Percentiles rank a stretch among this genome's conserved stretches.
Evolutionary conservation across 2,797 vertebrate genomes (phyloP).

Genomic region (Petrocephalus sullivani): DNA sequence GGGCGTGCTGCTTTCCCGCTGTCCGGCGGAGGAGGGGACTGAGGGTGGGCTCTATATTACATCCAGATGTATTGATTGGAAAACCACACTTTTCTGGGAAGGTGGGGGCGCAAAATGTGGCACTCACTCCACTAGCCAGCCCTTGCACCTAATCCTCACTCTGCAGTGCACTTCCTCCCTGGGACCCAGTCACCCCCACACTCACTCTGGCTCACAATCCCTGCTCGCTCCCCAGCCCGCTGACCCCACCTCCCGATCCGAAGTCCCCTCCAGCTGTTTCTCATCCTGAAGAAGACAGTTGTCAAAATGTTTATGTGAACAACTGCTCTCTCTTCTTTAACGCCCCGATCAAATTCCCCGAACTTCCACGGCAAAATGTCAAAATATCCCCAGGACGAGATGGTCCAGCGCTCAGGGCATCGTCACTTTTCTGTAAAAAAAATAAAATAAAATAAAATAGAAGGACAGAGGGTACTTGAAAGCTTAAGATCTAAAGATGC

Average conservation of each 20-base stretch:
- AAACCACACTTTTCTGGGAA: slow-evolving; percentile 55
- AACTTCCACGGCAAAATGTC: slow-evolving; percentile 55
- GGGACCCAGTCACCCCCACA: background rate
- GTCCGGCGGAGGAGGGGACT: slow-evolving; percentile 14
- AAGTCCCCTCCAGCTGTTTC: slow-evolving; percentile 71
- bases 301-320: slow-evolving; percentile 72
- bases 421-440: slow-evolving; percentile 44
- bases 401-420: slow-evolving; percentile 44
- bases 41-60: slow-evolving; percentile 55
- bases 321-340: slow-evolving; percentile 65
- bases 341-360: slow-evolving; percentile 60
- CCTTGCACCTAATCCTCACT: background rate
- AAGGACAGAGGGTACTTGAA: background rate
- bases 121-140: slow-evolving; percentile 25
- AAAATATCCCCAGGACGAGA: slow-evolving; percentile 47
- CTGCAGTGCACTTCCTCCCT: background rate
- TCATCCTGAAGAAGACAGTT: slow-evolving; percentile 69
- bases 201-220: slow-evolving; percentile 38
- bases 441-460: slow-evolving; percentile 35
- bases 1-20: background rate
- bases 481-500: background rate
- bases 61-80: slow-evolving; percentile 62
- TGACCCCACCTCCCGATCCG: slow-evolving; percentile 43
- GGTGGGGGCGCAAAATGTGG: slow-evolving; percentile 48
- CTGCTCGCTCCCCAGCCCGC: background rate